A percentile compares a stretch with the other conserved stretches of the same genome.
Conservation (phyloP, 2,888 invertebrate species). For the Eristalis intricaria region DNA sequence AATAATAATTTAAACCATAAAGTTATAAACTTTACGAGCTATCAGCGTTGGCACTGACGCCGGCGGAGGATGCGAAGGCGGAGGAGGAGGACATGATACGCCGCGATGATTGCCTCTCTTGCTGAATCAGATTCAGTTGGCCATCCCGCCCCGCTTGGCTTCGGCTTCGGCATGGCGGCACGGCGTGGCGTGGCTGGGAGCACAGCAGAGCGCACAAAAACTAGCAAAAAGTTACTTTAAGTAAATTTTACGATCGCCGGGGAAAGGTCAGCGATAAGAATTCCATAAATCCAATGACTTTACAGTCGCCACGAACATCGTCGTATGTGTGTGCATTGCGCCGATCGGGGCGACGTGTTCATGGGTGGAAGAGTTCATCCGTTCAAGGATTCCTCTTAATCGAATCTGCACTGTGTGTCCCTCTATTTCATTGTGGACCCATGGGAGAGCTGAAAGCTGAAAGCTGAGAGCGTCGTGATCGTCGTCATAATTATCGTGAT, state of each 20-base stretch:
- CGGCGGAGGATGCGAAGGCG: slow-evolving; percentile 15
- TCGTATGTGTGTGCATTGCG: not conserved
- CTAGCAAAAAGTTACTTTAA: slow-evolving; percentile 54
- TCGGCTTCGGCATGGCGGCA: too few species aligned
- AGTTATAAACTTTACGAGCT: slow-evolving; percentile 66
- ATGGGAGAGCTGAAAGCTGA: slow-evolving; percentile 14
- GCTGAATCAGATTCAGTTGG: slow-evolving; percentile 39
- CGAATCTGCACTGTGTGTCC: slow-evolving; percentile 31
- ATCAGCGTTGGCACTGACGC: slow-evolving; percentile 2
- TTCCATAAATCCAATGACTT: slow-evolving; percentile 71
- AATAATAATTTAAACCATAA: slow-evolving; percentile 71
- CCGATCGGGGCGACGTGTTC: not conserved
- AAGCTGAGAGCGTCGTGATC: slow-evolving; percentile 10
- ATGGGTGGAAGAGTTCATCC: slow-evolving; percentile 37
- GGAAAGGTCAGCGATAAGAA: slow-evolving; percentile 73
- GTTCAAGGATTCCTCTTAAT: slow-evolving; percentile 66
- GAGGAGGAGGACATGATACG: slow-evolving; percentile 3
- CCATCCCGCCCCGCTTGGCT: not conserved
- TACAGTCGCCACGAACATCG: slow-evolving; percentile 43
- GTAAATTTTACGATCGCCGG: slow-evolving; percentile 65
- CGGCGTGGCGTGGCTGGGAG: too few species aligned
- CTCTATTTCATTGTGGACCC: slow-evolving; percentile 51
- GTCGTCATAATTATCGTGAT: slow-evolving; percentile 28
- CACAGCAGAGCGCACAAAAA: not conserved
- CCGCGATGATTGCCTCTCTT: slow-evolving; percentile 42